Percentiles rank a stretch among this genome's conserved stretches.
Evolutionary conservation across 64 coral and sea anemone species (phyloP).

Genomic region (Exaiptasia diaphana): DNA sequence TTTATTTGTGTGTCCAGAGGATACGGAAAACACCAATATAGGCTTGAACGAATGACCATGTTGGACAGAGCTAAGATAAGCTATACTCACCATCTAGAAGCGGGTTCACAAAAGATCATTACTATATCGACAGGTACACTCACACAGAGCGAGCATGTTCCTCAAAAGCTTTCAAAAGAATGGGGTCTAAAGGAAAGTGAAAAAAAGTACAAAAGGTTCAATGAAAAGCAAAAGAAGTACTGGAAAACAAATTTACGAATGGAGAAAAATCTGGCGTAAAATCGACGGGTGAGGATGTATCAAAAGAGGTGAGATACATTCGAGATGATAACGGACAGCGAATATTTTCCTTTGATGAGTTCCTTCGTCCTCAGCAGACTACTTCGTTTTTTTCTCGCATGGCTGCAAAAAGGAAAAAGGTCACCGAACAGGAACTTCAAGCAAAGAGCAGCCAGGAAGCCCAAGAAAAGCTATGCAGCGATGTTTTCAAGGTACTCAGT

Average conservation of each 20-base stretch:
- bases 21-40: background rate
- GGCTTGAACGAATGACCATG: slow-evolving; percentile 20
- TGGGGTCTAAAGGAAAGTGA: slow-evolving; percentile 16
- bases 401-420: slow-evolving; percentile 1
- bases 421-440: background rate
- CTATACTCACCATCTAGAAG: slow-evolving; percentile 5
- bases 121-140: background rate
- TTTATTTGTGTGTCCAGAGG: slow-evolving; percentile 14
- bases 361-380: slow-evolving; percentile 20
- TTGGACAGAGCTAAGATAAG: slow-evolving; percentile 21
- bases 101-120: background rate
- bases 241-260: slow-evolving; percentile 9
- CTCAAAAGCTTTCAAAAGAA: background rate
- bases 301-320: slow-evolving; percentile 25
- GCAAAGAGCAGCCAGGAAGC: background rate
- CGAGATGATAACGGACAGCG: slow-evolving; percentile 21
- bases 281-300: slow-evolving; percentile 16
- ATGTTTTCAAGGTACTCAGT: background rate
- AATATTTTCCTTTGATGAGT: slow-evolving; percentile 20
- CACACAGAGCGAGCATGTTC: too few species aligned
- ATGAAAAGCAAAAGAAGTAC: background rate
- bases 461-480: background rate
- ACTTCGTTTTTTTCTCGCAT: slow-evolving; percentile 42
- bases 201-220: slow-evolving; percentile 26
- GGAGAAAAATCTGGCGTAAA: slow-evolving; percentile 22